Evolutionary conservation across 2,888 invertebrate species (phyloP), one percentile per base, ranked within the genome.

Genomic region (Parascotia fuliginaria): DNA sequence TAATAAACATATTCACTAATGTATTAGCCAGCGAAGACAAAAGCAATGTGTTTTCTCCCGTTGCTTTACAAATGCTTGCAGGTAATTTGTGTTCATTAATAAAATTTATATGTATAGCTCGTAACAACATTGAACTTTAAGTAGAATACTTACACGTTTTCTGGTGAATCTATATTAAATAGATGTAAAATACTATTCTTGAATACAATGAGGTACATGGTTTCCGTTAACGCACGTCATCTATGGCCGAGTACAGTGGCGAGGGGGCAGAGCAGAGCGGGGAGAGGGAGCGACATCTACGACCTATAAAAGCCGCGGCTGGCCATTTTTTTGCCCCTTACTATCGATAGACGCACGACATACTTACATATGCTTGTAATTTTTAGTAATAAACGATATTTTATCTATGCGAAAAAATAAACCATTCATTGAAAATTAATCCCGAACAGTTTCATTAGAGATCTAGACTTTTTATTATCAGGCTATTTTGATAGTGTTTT

Each of bases 61-160:
- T 94, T 13, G 98, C 99, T 0, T 90, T 99, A 40, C 97, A 98
- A 82, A 94, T 99, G 87, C 94, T 99, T 65, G 98, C 99, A 36
- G 96, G 96, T 70, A 75, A 52, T 55, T 61, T 24, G 28, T 11
- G 6, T 32, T 15, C 22, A 2, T 19, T 39, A 14, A 6, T 24
- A 37, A 37, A 29, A 29, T 27, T 14, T n/a, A 33, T 16, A 33
- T 33, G 33, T 15, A 33, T 33, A 9, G 15, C 3, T 24, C 3
- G 14, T 14, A 4, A 14, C n/a, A 22, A 22, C 9, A 11, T 29
- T n/a, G 9, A 19, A 33, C n/a, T 32, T n/a, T 7, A 24, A n/a
- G 33, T 33, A 33, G 14, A 31, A 31, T 31, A 13, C 13, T 7
- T 31, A 7, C 33, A 33, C 33, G 33, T 33, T 16, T 33, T n/a